A percentile compares a stretch with the other conserved stretches of the same genome.
These are phyloP conservation scores for Brenthis hecate DNA, from an alignment of 2,888 invertebrate species.

Conservation along the genomic window DNA sequence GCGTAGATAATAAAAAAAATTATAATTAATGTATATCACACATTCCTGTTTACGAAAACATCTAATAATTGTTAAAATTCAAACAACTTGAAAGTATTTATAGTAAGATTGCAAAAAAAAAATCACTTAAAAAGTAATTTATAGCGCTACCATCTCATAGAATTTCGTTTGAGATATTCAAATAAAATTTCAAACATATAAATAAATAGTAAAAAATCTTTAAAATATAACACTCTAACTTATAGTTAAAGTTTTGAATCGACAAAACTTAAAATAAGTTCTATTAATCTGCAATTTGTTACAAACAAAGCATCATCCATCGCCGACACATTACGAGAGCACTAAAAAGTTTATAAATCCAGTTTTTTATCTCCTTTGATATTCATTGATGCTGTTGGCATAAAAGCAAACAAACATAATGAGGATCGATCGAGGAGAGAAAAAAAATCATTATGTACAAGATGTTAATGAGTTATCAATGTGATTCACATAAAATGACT, in stretches of 20 bases:
- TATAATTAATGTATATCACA: slow-evolving; percentile 67
- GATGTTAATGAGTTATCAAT: slow-evolving; percentile 46
- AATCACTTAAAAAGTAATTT: slow-evolving; percentile 60
- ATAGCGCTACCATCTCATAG: slow-evolving; percentile 51
- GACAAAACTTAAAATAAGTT: slow-evolving; percentile 82
- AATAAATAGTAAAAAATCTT: slow-evolving; percentile 72
- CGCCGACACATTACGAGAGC: slow-evolving; percentile 38
- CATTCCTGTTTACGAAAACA: slow-evolving; percentile 67
- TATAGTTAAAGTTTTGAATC: slow-evolving; percentile 81
- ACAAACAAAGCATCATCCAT: slow-evolving; percentile 50
- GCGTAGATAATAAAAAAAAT: slow-evolving; percentile 61
- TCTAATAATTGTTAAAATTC: slow-evolving; percentile 50
- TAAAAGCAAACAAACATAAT: slow-evolving; percentile 73
- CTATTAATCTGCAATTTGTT: slow-evolving; percentile 62
- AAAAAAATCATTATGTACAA: slow-evolving; percentile 62
- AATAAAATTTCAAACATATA: slow-evolving; percentile 60
- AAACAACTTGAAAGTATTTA: slow-evolving; percentile 51
- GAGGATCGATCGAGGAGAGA: slow-evolving; percentile 66
- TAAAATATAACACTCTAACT: slow-evolving; percentile 77
- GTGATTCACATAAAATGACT: slow-evolving; percentile 53
- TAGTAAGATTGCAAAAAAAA: slow-evolving; percentile 53
- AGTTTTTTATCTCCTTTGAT: slow-evolving; percentile 53
- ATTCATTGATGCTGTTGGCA: slow-evolving; percentile 74
- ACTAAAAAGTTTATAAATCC: slow-evolving; percentile 46
- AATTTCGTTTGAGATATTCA: slow-evolving; percentile 65